Base-by-base conservation (phyloP, 2,888 invertebrate genomes). In the Lasioglossum calceatum region DNA sequence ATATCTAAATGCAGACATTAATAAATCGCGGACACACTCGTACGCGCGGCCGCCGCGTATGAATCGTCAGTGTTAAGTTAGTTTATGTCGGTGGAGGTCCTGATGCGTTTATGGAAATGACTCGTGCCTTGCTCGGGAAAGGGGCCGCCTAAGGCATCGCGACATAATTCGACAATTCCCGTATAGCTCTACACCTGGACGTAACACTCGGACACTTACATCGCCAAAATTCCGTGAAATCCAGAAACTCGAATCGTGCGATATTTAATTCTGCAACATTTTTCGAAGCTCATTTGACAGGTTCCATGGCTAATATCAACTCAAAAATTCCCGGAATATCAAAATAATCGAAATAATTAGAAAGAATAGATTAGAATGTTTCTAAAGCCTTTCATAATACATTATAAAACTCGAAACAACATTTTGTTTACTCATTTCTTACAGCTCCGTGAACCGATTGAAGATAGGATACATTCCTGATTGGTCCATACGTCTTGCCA, bases 1-100 rank as follows among this genome's bases (percentile, higher is more conserved):
- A 90, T 93, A 93, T 94, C 93, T 93, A 93, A 94, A 93, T 94
- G 92, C 91, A 90, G 93, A 89, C 92, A 92, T 94, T 93, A 93
- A 93, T 94, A 94, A 93, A 93, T 93, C 93, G 92, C 86, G 87
- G 88, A 85, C 89, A 88, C 90, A 82, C 89, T 85, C 83, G 79
- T 85, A 87, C 82, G 47, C 82, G 47, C 82, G 75, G 54, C 82
- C 82, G 75, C 42, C 82, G 74, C 78, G 82, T 54, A 86, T 75
- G 88, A 90, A 89, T 90, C 87, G 85, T 82, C 85, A 85, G 78
- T 78, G 88, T 87, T 90, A 93, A 93, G 92, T 92, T 92, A 92
- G 92, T 93, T 93, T 92, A 90, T 92, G 88, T 88, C 85, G 86
- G 85, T 83, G 87, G 86, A 84, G 81, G 79, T 90, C 89, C 92